Percentiles rank a stretch among this genome's conserved stretches.
These are phyloP conservation scores for Drosophila nasuta DNA, from an alignment of 1,140 invertebrate species.

Conservation along the genomic window DNA sequence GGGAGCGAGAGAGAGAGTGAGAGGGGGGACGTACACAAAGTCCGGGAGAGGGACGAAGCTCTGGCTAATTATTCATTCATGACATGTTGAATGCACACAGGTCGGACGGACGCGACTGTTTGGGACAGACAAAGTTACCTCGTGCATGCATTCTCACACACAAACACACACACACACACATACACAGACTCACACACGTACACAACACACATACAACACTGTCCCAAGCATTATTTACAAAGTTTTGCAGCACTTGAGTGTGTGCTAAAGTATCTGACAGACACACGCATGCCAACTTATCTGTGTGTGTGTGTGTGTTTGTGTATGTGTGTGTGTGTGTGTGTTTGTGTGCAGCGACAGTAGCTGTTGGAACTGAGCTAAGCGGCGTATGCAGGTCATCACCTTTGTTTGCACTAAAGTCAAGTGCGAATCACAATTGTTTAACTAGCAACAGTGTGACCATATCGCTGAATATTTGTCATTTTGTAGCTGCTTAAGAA, in stretches of 20 bases:
- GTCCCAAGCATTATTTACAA: constrained; percentile 68
- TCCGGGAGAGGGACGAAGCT: constrained; percentile 26
- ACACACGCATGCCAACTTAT: constrained; percentile 58
- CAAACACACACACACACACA: constrained; percentile 5
- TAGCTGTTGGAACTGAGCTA: constrained; percentile 35
- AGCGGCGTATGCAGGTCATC: constrained; percentile 40
- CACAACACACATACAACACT: constrained; percentile 26
- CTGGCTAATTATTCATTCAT: constrained; percentile 83
- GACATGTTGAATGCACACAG: constrained; percentile 79
- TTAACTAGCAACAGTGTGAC: constrained; percentile 18
- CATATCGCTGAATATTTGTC: background rate
- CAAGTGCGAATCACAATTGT: constrained; percentile 39
- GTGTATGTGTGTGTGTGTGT: background rate
- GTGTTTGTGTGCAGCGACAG: constrained; percentile 19
- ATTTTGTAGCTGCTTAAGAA: too few relatives aligned
- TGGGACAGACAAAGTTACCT: constrained; percentile 34
- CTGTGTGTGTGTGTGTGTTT: background rate
- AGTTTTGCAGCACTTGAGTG: constrained; percentile 67
- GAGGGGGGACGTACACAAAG: background rate
- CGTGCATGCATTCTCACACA: constrained; percentile 31
- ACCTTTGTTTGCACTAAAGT: constrained; percentile 30
- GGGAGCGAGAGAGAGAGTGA: background rate
- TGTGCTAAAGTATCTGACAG: constrained; percentile 75
- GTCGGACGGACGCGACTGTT: constrained; percentile 11
- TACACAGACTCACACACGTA: constrained; percentile 5